phyloP scores from a whole-genome alignment of 2,113 vertebrate genomes.

The Anhinga rufa region DNA sequence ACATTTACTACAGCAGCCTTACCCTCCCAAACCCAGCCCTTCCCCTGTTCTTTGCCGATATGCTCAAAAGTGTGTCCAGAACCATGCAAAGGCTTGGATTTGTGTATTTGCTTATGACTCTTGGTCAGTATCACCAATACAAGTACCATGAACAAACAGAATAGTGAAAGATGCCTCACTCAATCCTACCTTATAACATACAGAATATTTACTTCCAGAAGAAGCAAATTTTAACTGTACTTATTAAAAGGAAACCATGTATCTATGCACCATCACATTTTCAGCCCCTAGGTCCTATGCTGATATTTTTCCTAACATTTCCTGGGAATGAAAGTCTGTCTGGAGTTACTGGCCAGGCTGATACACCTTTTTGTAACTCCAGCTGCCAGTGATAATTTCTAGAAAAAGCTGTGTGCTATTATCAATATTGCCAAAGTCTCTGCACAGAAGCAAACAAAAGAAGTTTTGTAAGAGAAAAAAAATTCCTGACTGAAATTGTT shows the following conservation, averaged over 20 bases:
- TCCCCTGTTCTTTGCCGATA: background rate
- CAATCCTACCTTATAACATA: background rate
- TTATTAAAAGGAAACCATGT: background rate
- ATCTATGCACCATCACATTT: background rate
- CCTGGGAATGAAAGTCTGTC: background rate
- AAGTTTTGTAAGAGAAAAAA: background rate
- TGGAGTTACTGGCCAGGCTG: background rate
- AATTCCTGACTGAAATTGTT: background rate
- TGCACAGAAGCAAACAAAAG: background rate
- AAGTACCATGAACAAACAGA: background rate
- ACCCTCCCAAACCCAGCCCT: background rate
- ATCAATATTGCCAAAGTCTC: background rate
- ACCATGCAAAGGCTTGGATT: background rate
- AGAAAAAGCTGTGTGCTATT: background rate
- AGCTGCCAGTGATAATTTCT: background rate
- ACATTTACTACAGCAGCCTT: background rate
- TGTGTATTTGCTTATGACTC: background rate
- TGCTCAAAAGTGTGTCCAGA: background rate
- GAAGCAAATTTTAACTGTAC: background rate
- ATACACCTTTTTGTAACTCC: background rate
- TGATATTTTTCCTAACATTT: background rate
- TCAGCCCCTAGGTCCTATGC: background rate
- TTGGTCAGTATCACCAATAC: background rate
- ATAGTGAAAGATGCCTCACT: background rate
- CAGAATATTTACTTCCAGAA: background rate